Percentiles rank a stretch among this genome's conserved stretches.
Evolutionary conservation across 2,797 vertebrate genomes (phyloP).

Genomic region (Tragelaphus eurycerus): DNA sequence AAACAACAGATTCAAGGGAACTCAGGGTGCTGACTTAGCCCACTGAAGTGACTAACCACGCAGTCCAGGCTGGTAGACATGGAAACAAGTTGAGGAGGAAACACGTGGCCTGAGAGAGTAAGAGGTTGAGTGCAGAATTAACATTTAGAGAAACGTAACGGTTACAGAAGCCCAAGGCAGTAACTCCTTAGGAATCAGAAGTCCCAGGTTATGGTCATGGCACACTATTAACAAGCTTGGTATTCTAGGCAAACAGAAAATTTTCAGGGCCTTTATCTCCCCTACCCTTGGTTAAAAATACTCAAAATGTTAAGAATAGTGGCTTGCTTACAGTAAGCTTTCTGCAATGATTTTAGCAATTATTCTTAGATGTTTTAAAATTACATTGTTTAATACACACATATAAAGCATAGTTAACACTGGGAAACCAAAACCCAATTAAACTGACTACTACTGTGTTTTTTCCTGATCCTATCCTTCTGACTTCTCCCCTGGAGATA

Average conservation of each 20-base stretch:
- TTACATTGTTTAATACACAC: neutral
- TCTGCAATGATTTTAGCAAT: neutral
- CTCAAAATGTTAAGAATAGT: neutral
- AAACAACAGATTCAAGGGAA: neutral
- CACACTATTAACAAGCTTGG: neutral
- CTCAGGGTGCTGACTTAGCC: neutral
- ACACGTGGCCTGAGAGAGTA: neutral
- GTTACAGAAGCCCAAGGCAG: neutral
- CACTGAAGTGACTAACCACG: neutral
- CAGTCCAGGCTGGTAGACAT: neutral
- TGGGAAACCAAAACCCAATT: neutral
- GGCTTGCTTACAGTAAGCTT: neutral
- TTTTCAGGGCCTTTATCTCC: neutral
- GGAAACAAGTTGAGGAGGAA: constrained; percentile 18
- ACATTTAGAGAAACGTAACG: neutral
- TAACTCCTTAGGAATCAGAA: constrained; percentile 5
- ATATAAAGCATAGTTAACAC: neutral
- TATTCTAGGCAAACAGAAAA: neutral
- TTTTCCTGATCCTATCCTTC: neutral
- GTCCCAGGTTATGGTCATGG: neutral
- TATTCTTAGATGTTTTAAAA: constrained; percentile 25
- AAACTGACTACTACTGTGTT: neutral
- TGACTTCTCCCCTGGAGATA: neutral
- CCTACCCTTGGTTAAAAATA: neutral
- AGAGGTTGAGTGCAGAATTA: neutral